These are phyloP conservation scores for Pollenia amentaria DNA, from an alignment of 2,888 invertebrate genomes.

Conservation along the genomic window DNA sequence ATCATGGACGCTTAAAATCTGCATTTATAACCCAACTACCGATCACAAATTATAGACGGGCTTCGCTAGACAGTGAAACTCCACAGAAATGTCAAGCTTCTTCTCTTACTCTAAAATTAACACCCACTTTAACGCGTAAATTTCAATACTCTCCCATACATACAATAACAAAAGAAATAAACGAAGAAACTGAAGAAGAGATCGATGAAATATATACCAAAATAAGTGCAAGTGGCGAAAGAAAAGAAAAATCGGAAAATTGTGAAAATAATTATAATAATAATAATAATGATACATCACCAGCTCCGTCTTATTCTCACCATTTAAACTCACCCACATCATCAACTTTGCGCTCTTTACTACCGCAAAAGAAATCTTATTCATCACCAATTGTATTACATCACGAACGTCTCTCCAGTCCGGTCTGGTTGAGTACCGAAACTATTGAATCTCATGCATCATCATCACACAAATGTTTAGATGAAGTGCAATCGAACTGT, in stretches of 20 bases:
- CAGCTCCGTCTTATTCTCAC: neutral
- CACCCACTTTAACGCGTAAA: conserved; percentile 67
- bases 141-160: conserved; percentile 68
- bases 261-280: conserved; percentile 1
- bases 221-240: neutral
- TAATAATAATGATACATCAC: conserved; percentile 13
- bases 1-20: conserved; percentile 79
- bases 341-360: conserved; percentile 51
- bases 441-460: conserved; percentile 74
- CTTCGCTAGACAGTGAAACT: conserved; percentile 60
- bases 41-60: conserved; percentile 54
- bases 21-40: conserved; percentile 71
- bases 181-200: conserved; percentile 69
- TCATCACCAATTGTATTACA: conserved; percentile 57
- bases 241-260: neutral
- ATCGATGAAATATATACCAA: conserved; percentile 43
- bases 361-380: conserved; percentile 64
- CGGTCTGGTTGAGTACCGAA: conserved; percentile 76
- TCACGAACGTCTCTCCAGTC: conserved; percentile 62
- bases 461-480: conserved; percentile 74
- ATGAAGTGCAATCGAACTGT: conserved; percentile 77
- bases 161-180: conserved; percentile 64
- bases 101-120: conserved; percentile 49
- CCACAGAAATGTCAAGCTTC: conserved; percentile 40
- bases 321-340: conserved; percentile 56